Percentiles rank a stretch among this genome's conserved stretches.
These are phyloP conservation scores for Plodia interpunctella DNA, from an alignment of 1,140 invertebrate genomes.

Conservation along the genomic window DNA sequence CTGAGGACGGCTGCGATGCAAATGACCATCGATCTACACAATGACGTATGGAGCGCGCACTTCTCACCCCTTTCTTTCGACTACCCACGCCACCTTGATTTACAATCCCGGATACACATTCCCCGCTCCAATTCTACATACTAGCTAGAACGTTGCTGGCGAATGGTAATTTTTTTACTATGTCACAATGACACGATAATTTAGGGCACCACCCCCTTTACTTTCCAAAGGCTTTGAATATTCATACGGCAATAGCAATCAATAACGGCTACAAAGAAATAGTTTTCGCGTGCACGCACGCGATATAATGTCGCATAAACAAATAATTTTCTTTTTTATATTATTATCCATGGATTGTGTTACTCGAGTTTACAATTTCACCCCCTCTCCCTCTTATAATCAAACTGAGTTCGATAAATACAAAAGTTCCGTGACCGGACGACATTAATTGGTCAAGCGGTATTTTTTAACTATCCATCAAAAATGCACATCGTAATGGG, in stretches of 20 bases:
- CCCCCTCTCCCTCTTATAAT: constrained; percentile 26
- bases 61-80: constrained; percentile 71
- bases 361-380: constrained; percentile 32
- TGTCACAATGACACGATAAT: constrained; percentile 71
- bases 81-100: constrained; percentile 65
- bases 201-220: constrained; percentile 81
- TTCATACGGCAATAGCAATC: constrained; percentile 74
- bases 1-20: constrained; percentile 60
- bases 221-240: constrained; percentile 88
- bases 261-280: constrained; percentile 68
- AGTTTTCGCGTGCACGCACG: constrained; percentile 73
- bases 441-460: constrained; percentile 55
- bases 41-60: constrained; percentile 62
- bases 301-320: constrained; percentile 69
- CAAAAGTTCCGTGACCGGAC: constrained; percentile 61
- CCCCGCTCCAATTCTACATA: constrained; percentile 37
- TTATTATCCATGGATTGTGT: constrained; percentile 48
- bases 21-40: constrained; percentile 69
- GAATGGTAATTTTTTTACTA: constrained; percentile 59
- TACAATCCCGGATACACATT: constrained; percentile 64
- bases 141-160: constrained; percentile 27
- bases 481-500: constrained; percentile 67
- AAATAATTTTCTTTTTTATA: constrained; percentile 68
- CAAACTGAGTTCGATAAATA: constrained; percentile 44
- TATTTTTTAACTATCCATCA: constrained; percentile 61